Base-by-base conservation (phyloP, 2,888 invertebrate species). In the Diabrotica balteata region DNA sequence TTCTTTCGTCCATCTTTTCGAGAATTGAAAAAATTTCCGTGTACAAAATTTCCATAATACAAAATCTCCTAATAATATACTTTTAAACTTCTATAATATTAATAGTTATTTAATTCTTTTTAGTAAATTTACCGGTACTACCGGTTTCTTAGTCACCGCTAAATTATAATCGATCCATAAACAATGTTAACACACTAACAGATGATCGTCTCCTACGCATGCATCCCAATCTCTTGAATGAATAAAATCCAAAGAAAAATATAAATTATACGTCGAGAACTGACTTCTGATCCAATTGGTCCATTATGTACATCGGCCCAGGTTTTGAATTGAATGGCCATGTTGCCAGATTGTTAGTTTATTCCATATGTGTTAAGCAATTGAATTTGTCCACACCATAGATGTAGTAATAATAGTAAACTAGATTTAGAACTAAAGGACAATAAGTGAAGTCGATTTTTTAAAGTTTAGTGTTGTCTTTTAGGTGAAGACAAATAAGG, bases 111-210 rank as follows among this genome's bases (percentile, higher is more conserved):
- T 32, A 32, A 32, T 32, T 32, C 4, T 32, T 32, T 5, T 32
- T 32, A 32, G 32, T 32, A 5, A 32, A 55, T 2, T 47, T 8
- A 54, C 54, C 54, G 54, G n/a, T n/a, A 7, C 17, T 52, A 22
- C 17, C 8, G 61, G 61, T 8, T 17, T 45, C 51, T n/a, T 45
- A 61, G 51, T 43, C 61, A 61, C 61, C 44, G 46, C 61, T 52
- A 45, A 61, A 61, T 44, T 61, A 52, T 61, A 61, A 45, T 52
- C 61, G 52, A 61, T 43, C 61, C 51, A 61, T 61, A 61, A 61
- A 61, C 53, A 61, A 52, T 61, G 61, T 61, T 61, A 61, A 61
- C 61, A 60, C 50, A 61, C 61, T n/a, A 61, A 52, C 61, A 61
- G 53, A 59, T 53, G 61, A 61, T 61, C 50, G 50, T 60, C 17